These are phyloP conservation scores for Hyperoplus lanceolatus DNA, from an alignment of 2,797 vertebrate species.

Conservation along the genomic window DNA sequence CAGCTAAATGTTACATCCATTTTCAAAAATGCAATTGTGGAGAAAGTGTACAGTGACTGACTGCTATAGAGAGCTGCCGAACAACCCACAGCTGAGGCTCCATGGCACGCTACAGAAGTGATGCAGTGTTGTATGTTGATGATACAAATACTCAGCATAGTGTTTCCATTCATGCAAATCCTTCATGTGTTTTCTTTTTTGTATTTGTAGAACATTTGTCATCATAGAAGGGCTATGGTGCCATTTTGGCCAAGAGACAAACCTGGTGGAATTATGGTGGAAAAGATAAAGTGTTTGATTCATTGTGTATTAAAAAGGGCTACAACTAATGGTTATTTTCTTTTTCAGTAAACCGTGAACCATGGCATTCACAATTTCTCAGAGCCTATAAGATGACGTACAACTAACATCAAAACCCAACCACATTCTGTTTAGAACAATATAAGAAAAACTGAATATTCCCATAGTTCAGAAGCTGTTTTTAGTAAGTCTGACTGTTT, in stretches of 20 bases:
- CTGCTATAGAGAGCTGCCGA: conserved; percentile 48
- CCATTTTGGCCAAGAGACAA: neutral
- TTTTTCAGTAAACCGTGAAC: neutral
- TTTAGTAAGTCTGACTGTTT: too few relatives aligned
- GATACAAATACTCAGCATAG: neutral
- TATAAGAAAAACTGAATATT: neutral
- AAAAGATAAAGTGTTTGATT: neutral
- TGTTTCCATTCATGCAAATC: neutral
- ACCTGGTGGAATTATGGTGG: neutral
- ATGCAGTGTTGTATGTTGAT: neutral
- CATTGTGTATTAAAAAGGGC: neutral
- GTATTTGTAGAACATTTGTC: too few relatives aligned
- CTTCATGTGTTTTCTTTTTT: neutral
- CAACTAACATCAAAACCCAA: neutral
- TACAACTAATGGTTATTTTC: neutral
- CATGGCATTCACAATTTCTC: neutral
- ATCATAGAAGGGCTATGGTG: neutral
- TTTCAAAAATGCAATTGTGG: conserved; percentile 74
- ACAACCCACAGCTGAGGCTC: conserved; percentile 61
- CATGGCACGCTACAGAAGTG: conserved; percentile 3
- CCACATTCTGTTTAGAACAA: too few relatives aligned
- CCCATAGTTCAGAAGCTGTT: neutral
- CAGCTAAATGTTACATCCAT: conserved; percentile 86
- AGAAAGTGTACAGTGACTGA: conserved; percentile 67
- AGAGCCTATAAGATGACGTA: neutral